Percentiles rank a stretch among this genome's conserved stretches.
Evolutionary conservation across 1,140 invertebrate genomes (phyloP).

Genomic region (Drosophila guanche): DNA sequence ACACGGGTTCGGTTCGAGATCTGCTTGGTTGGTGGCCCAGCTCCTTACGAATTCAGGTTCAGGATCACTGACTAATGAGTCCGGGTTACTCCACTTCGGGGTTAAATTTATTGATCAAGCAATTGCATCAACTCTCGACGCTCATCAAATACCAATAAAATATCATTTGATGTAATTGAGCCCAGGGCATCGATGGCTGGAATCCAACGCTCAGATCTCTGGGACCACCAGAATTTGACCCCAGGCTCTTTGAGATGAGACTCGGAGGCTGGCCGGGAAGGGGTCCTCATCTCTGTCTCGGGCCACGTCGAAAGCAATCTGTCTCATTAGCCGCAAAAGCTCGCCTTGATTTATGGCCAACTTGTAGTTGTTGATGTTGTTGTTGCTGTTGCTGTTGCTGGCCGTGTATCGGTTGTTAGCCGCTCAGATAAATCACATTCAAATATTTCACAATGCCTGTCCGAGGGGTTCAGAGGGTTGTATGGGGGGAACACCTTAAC

Average conservation of each 20-base stretch:
- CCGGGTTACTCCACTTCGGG: slow-evolving; percentile 3
- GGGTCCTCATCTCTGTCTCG: slow-evolving; percentile 4
- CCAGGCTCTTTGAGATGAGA: slow-evolving; percentile 1
- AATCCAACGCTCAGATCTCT: slow-evolving; percentile 15
- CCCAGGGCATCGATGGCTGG: slow-evolving; percentile 5
- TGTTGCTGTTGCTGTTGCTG: slow-evolving; percentile 18
- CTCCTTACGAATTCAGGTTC: no score
- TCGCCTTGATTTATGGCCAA: slow-evolving; percentile 63
- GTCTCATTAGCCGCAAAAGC: slow-evolving; percentile 75
- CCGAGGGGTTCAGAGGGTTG: slow-evolving; percentile 3
- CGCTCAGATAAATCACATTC: slow-evolving; percentile 75
- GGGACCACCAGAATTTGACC: slow-evolving; percentile 49
- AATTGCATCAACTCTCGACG: slow-evolving; percentile 61
- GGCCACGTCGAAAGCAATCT: slow-evolving; percentile 50
- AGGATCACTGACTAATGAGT: slow-evolving; percentile 54
- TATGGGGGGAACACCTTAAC: slow-evolving; percentile 16
- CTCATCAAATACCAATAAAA: slow-evolving; percentile 79
- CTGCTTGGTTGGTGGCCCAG: no score
- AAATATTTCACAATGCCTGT: slow-evolving; percentile 61
- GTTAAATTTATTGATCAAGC: slow-evolving; percentile 67
- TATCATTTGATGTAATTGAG: slow-evolving; percentile 75
- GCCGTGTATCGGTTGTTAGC: slow-evolving; percentile 29
- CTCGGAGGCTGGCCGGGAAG: no score
- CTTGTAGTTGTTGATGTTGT: slow-evolving; percentile 30
- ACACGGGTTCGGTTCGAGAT: slow-evolving; percentile 18